Percentiles rank a stretch among this genome's conserved stretches.
These are phyloP conservation scores for Amitus sp. DNA, from an alignment of 2,888 invertebrate genomes.

Conservation along the genomic window DNA sequence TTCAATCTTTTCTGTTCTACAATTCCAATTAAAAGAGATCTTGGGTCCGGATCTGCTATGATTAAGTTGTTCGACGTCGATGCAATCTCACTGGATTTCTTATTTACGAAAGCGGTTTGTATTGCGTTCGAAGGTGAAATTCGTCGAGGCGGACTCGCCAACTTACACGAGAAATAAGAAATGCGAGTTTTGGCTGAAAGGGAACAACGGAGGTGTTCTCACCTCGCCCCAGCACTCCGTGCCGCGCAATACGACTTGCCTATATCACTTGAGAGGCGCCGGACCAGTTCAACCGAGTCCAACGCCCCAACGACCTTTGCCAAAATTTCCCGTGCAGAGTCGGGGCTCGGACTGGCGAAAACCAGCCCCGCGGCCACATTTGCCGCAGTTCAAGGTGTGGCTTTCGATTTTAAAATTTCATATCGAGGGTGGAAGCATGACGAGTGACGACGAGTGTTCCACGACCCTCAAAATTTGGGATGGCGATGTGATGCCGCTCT, in stretches of 20 bases:
- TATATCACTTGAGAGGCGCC: slow-evolving; percentile 81
- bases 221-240: slow-evolving; percentile 88
- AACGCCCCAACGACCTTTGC: slow-evolving; percentile 63
- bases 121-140: no score
- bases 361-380: slow-evolving; percentile 69
- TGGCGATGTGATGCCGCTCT: slow-evolving; percentile 74
- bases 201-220: slow-evolving; percentile 80
- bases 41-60: no score
- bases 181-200: slow-evolving; percentile 88
- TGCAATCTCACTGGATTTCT: no score
- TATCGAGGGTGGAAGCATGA: slow-evolving; percentile 75
- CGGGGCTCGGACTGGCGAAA: slow-evolving; percentile 67
- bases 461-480: slow-evolving; percentile 90
- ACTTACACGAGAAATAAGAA: slow-evolving; percentile 87
- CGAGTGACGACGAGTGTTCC: slow-evolving; percentile 79
- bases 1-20: no score
- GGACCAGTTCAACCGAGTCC: slow-evolving; percentile 70
- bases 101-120: no score
- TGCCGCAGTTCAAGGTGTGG: slow-evolving; percentile 83
- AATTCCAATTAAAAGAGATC: no score
- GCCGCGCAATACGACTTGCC: slow-evolving; percentile 88
- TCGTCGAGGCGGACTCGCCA: slow-evolving; percentile 85
- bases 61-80: no score
- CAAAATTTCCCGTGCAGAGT: slow-evolving; percentile 62
- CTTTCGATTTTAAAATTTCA: slow-evolving; percentile 88